Percentiles rank a stretch among this genome's conserved stretches.
Evolutionary conservation across 2,888 invertebrate species (phyloP).

Genomic region (Amaurobius ferox): DNA sequence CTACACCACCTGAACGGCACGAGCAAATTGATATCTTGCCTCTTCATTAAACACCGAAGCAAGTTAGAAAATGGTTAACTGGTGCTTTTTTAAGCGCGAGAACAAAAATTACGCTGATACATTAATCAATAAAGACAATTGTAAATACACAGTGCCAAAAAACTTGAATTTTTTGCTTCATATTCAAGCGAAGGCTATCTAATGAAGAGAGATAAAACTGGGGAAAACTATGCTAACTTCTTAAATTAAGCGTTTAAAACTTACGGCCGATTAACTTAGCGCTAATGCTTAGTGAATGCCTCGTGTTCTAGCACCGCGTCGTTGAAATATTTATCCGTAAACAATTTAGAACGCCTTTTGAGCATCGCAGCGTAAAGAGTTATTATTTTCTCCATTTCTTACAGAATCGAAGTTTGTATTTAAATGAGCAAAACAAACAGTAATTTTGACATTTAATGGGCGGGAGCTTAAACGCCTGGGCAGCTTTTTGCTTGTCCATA

Average conservation of each 20-base stretch:
- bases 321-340: conserved; percentile 15
- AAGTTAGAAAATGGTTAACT: conserved; percentile 25
- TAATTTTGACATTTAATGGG: not conserved
- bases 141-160: not conserved
- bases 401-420: conserved; percentile 22
- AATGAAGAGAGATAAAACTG: conserved; percentile 11
- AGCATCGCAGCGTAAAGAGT: conserved; percentile 15
- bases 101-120: not conserved
- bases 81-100: not conserved
- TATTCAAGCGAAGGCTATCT: not conserved
- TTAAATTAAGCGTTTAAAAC: conserved; percentile 56
- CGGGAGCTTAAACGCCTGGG: not conserved
- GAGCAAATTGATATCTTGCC: conserved; percentile 5
- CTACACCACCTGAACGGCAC: not conserved
- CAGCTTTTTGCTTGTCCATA: not conserved
- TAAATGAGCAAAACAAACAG: conserved; percentile 42
- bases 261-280: conserved; percentile 54
- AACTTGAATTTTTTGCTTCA: not conserved
- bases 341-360: conserved; percentile 24
- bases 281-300: conserved; percentile 42
- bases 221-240: conserved; percentile 20
- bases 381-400: conserved; percentile 31
- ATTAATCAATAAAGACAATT: conserved; percentile 20
- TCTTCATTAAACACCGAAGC: conserved; percentile 3
- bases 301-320: not conserved